Evolutionary conservation across 2,113 vertebrate species (phyloP).

Genomic region (Stegostoma tigrinum): DNA sequence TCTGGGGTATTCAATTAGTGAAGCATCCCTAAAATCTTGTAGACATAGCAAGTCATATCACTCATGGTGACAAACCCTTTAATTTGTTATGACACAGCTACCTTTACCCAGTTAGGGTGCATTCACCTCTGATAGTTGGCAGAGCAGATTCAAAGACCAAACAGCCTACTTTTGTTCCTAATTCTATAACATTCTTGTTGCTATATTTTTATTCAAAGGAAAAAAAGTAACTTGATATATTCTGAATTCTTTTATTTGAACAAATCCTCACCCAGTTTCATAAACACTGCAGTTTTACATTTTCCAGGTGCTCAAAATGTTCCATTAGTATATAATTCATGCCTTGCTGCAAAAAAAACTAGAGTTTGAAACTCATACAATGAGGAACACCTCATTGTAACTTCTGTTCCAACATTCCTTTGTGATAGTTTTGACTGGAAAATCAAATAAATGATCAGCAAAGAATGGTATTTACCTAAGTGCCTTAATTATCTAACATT

Average conservation of each 20-base stretch:
- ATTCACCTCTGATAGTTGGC: background rate
- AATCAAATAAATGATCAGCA: background rate
- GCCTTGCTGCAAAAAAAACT: background rate
- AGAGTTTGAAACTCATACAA: background rate
- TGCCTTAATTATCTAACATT: background rate
- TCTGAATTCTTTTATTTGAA: background rate
- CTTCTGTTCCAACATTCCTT: background rate
- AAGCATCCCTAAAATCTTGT: background rate
- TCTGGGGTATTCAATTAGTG: too few species aligned
- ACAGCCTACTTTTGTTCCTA: background rate
- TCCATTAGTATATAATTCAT: background rate
- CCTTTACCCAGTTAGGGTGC: background rate
- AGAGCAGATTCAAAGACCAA: background rate
- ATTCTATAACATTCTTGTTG: background rate
- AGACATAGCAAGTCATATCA: background rate
- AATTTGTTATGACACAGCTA: background rate
- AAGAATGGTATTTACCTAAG: background rate
- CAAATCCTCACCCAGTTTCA: background rate
- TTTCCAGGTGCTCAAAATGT: background rate
- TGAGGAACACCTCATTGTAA: background rate
- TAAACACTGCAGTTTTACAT: background rate
- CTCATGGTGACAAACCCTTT: background rate
- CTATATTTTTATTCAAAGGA: background rate
- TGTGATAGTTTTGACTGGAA: background rate
- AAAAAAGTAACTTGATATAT: background rate